Evolutionary conservation across 2,888 invertebrate genomes (phyloP).

Genomic region (Drosophila koepferae): DNA sequence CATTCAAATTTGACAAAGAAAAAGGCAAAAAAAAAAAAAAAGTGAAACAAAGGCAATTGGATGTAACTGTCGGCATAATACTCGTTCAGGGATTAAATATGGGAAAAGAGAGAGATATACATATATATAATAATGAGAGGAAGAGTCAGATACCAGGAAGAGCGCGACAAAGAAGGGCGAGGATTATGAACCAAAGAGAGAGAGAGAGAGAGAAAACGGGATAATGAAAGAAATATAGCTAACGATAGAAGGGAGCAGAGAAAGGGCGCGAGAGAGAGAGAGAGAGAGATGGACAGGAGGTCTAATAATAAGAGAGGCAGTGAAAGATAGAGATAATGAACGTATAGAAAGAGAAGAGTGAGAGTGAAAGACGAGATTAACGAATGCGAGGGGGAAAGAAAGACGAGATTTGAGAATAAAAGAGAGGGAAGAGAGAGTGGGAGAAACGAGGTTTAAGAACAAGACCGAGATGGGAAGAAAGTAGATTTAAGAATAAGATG

Average conservation of each 20-base stretch:
- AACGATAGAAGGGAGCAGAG: too few relatives aligned
- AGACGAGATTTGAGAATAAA: neutral
- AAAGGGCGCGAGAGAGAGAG: neutral
- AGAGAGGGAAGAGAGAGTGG: neutral
- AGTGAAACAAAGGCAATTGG: neutral
- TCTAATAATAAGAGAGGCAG: neutral
- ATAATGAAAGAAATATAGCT: neutral
- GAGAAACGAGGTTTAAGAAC: too few relatives aligned
- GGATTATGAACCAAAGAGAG: neutral
- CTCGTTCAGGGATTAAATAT: neutral
- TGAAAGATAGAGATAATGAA: neutral
- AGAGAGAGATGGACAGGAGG: neutral
- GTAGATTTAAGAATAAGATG: too few relatives aligned
- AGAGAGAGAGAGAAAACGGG: neutral
- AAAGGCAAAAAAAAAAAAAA: neutral
- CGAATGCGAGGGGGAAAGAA: neutral
- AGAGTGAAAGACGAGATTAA: neutral
- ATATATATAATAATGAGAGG: too few relatives aligned
- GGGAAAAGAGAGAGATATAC: neutral
- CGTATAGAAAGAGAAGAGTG: neutral
- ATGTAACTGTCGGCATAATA: neutral
- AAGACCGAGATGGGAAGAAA: neutral
- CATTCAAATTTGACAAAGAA: conserved; percentile 1
- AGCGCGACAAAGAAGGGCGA: too few relatives aligned
- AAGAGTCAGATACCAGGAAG: too few relatives aligned